Conservation (phyloP, 2,113 vertebrate genomes). For the Hoplias malabaricus region DNA sequence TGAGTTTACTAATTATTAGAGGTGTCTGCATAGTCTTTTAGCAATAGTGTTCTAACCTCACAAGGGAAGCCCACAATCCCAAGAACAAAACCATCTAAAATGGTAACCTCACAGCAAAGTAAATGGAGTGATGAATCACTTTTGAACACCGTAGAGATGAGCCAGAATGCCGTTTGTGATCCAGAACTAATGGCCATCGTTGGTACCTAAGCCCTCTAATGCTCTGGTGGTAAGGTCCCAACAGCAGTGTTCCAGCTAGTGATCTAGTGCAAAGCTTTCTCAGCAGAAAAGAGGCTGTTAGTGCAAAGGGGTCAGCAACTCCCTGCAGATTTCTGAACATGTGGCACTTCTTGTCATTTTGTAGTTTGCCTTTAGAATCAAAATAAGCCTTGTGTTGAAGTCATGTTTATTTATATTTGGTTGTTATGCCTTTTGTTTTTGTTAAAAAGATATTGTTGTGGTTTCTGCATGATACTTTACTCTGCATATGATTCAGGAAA, state of each 20-base stretch:
- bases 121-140: not conserved
- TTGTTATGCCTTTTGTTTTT: too few species aligned
- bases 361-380: not conserved
- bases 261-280: not conserved
- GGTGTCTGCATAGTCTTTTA: too few species aligned
- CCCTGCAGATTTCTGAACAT: not conserved
- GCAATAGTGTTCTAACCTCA: too few species aligned
- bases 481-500: too few species aligned
- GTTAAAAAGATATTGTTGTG: too few species aligned
- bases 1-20: too few species aligned
- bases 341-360: not conserved
- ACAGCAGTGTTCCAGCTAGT: not conserved
- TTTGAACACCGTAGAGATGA: not conserved
- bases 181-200: not conserved
- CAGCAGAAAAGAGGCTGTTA: not conserved
- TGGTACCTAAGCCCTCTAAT: not conserved
- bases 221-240: not conserved
- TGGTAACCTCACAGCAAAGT: too few species aligned
- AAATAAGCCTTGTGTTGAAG: too few species aligned
- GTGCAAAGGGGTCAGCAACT: not conserved
- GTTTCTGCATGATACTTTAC: too few species aligned
- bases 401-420: too few species aligned
- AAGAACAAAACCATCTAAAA: too few species aligned
- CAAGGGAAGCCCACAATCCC: too few species aligned
- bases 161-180: not conserved